Evolutionary conservation across 1,140 invertebrate genomes (phyloP).

Genomic region (Goniozus legneri): DNA sequence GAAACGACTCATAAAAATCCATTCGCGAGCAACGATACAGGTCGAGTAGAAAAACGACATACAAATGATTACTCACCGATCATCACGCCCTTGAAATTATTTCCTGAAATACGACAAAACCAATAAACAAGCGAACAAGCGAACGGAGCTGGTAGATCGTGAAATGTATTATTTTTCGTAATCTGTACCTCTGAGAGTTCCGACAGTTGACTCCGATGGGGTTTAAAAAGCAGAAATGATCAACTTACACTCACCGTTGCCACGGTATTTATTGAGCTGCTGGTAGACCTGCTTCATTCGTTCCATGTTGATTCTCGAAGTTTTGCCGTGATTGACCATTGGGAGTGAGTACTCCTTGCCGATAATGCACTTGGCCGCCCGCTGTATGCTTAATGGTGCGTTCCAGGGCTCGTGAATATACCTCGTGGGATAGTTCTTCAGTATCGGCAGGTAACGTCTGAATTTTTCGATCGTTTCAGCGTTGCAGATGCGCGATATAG

Average conservation of each 20-base stretch:
- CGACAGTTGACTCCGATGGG: too few species aligned
- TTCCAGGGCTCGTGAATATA: slow-evolving; percentile 91
- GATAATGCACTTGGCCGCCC: slow-evolving; percentile 76
- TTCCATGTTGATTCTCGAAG: slow-evolving; percentile 76
- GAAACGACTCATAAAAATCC: too few species aligned
- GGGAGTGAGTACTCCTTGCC: slow-evolving; percentile 82
- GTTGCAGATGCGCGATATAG: too few species aligned
- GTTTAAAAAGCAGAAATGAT: not conserved
- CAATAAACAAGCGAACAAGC: slow-evolving; percentile 1
- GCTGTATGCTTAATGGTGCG: slow-evolving; percentile 74
- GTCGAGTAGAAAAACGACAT: too few species aligned
- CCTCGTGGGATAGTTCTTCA: slow-evolving; percentile 79
- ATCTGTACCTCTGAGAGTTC: too few species aligned
- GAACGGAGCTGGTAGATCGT: too few species aligned
- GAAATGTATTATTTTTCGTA: too few species aligned
- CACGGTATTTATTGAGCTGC: slow-evolving; percentile 67
- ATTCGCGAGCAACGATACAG: too few species aligned
- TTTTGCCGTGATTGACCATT: slow-evolving; percentile 79
- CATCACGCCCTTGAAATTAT: slow-evolving; percentile 23
- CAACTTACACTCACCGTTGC: slow-evolving; percentile 32
- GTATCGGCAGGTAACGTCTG: slow-evolving; percentile 76
- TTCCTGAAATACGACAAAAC: slow-evolving; percentile 5
- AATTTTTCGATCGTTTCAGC: too few species aligned
- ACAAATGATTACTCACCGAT: slow-evolving; percentile 27
- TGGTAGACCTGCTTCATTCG: slow-evolving; percentile 86